Evolutionary conservation across 2,113 vertebrate genomes (phyloP), one percentile per base, ranked within the genome.

Genomic region (Raja brachyura): DNA sequence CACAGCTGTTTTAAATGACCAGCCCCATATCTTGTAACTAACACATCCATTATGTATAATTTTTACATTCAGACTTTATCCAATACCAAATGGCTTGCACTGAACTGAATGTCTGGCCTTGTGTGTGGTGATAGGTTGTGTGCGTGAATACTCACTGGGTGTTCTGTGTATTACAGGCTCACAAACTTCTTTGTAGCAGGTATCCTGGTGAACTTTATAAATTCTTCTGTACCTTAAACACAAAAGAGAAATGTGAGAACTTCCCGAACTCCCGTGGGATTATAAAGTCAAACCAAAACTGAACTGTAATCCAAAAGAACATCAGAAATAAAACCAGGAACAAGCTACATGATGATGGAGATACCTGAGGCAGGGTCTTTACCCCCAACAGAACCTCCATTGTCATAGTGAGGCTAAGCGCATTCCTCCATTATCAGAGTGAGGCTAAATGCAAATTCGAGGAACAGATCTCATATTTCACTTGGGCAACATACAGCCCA

Each of bases 141-240:
- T 10, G 61, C 5, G 59, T 88, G 59, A 90, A 0, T 94, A 97
- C 98, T 97, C 96, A 98, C 96, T 94, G 90, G 93, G 94, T 95
- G 94, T 94, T 94, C 95, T 97, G 94, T 94, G 90, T 94, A 94
- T 63, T 0, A 95, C 94, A n/a, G 97, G 95, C 94, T 98, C 96
- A 81, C 98, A 99, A 94, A 96, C 97, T 96, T 99, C 98, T 94
- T 96, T 96, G 95, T 98, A 98, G 96, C 98, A 98, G 95, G 98
- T 66, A 59, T 98, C 98, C 93, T 97, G 97, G 94, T 97, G 98
- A 66, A 98, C 96, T 95, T 97, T 98, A 96, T 98, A 98, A 48
- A 97, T 95, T 94, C 96, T 95, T 94, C 97, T 98, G 93, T 98
- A 98, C 96, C 98, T 99, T n/a, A 16, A 48, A 94, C 81, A 94